phyloP scores from a whole-genome alignment of 2,113 vertebrate genomes.

The Gymnobelideus leadbeateri region DNA sequence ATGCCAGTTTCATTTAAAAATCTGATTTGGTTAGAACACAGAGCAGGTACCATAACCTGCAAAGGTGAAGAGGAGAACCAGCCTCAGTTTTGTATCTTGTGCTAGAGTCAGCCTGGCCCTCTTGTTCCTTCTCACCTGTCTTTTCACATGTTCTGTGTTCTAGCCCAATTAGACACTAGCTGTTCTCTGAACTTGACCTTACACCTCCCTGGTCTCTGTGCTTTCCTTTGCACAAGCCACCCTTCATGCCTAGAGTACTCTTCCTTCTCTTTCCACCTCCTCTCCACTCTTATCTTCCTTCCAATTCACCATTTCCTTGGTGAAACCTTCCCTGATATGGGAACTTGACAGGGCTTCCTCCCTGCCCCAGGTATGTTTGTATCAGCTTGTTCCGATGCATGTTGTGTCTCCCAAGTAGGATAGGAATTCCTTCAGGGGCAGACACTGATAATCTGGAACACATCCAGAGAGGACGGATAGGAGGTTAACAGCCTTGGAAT shows the following conservation, averaged over 20 bases:
- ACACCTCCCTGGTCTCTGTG: neutral
- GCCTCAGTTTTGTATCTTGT: too few species aligned
- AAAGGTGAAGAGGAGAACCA: neutral
- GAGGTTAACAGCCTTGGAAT: neutral
- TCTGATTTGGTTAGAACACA: too few species aligned
- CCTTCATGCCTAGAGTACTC: neutral
- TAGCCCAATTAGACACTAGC: neutral
- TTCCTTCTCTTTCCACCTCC: neutral
- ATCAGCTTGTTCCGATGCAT: neutral
- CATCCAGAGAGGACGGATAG: neutral
- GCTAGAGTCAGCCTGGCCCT: neutral
- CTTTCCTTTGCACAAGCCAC: neutral
- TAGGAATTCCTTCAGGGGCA: neutral
- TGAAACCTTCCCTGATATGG: neutral
- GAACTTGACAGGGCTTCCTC: neutral
- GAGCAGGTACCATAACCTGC: neutral
- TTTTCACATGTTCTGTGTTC: neutral
- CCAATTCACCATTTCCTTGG: neutral
- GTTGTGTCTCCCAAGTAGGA: neutral
- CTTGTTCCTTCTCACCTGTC: neutral
- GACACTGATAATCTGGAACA: neutral
- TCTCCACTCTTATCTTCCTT: neutral
- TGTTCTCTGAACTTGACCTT: neutral
- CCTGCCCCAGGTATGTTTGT: neutral
- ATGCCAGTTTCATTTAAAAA: too few species aligned